These are phyloP conservation scores for Chaetophractus vellerosus DNA, from an alignment of 2,797 vertebrate species.

Conservation along the genomic window DNA sequence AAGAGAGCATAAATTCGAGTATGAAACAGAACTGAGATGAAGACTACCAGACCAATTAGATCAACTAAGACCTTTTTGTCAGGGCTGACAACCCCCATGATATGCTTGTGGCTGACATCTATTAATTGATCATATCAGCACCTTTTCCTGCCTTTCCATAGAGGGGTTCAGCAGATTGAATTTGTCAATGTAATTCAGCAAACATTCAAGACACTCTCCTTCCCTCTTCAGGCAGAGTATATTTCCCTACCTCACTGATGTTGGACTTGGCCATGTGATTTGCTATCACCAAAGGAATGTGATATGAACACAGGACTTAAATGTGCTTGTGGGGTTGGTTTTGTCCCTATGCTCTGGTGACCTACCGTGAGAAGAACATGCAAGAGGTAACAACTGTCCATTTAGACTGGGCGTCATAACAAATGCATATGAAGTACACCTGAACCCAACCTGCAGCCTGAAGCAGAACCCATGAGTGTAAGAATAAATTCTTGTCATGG, in stretches of 20 bases:
- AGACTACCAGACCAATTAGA: neutral
- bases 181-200: neutral
- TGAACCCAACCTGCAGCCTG: neutral
- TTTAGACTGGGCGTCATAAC: neutral
- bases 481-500: neutral
- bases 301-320: neutral
- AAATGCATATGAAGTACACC: neutral
- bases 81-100: neutral
- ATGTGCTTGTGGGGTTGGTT: neutral
- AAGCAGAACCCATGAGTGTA: neutral
- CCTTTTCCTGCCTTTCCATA: neutral
- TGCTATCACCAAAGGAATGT: neutral
- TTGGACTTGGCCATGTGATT: neutral
- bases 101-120: neutral
- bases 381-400: neutral
- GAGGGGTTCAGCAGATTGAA: neutral
- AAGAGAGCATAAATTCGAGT: neutral
- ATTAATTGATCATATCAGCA: neutral
- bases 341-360: neutral
- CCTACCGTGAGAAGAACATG: neutral
- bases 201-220: neutral
- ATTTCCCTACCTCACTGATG: neutral
- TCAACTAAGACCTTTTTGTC: neutral
- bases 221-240: neutral
- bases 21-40: neutral